These are phyloP conservation scores for Cataglyphis altisquamis DNA, from an alignment of 2,888 invertebrate species.

Conservation along the genomic window DNA sequence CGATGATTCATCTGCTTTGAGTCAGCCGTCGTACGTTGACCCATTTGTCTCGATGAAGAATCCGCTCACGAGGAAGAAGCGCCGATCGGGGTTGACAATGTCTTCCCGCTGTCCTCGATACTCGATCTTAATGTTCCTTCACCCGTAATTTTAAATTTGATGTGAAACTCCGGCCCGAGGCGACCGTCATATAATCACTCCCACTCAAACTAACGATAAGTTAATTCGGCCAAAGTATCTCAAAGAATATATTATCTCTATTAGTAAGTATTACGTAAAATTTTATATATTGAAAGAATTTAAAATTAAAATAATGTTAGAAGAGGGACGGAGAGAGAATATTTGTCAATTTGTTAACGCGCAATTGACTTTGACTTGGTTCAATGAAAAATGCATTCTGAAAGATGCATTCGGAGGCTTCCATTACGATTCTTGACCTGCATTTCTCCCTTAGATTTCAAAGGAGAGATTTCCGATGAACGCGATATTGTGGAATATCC, in stretches of 20 bases:
- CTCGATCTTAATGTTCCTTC: conserved; percentile 10
- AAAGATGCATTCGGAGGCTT: neutral
- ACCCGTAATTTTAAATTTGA: conserved; percentile 10
- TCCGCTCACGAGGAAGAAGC: conserved; percentile 46
- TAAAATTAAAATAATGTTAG: neutral
- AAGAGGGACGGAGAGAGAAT: neutral
- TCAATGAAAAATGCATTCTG: neutral
- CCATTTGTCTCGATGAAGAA: conserved; percentile 68
- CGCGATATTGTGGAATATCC: conserved; percentile 42
- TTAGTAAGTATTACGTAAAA: neutral
- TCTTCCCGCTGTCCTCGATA: conserved; percentile 27
- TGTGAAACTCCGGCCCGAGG: conserved; percentile 11
- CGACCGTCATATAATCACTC: neutral
- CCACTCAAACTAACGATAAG: neutral
- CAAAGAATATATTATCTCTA: neutral
- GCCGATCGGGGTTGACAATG: conserved; percentile 47
- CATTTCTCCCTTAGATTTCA: conserved; percentile 43
- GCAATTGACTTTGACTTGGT: neutral
- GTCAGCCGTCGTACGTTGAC: conserved; percentile 68
- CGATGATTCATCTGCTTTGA: conserved; percentile 66
- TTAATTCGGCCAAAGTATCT: neutral
- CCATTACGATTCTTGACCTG: conserved; percentile 16
- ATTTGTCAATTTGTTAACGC: neutral
- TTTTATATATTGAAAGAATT: neutral
- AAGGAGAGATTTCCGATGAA: conserved; percentile 15